A percentile compares a stretch with the other conserved stretches of the same genome.
Evolutionary conservation across 2,888 invertebrate genomes (phyloP).

Genomic region (Leucoma salicis): DNA sequence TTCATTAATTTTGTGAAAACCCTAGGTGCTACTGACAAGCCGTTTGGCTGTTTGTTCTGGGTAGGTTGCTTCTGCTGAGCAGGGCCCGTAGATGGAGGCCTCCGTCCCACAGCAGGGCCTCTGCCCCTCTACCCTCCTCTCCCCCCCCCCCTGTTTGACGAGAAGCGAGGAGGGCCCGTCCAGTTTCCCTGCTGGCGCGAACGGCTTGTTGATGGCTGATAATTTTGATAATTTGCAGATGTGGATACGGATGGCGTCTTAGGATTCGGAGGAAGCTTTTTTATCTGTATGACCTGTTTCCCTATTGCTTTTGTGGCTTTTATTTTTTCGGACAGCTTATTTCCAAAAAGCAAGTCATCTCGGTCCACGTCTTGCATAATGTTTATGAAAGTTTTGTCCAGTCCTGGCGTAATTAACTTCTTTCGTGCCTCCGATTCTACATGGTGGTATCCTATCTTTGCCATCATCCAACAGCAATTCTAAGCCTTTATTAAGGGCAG

Average conservation of each 20-base stretch:
- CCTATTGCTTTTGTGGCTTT: slow-evolving; percentile 6
- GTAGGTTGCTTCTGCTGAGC: not conserved
- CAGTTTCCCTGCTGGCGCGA: no score
- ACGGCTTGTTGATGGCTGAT: no score
- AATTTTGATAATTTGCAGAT: no score
- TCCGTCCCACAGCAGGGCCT: not conserved
- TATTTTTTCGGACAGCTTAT: slow-evolving; percentile 8
- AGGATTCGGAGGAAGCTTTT: not conserved
- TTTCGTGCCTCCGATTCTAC: slow-evolving; percentile 9
- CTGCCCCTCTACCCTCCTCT: not conserved
- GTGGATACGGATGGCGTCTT: no score
- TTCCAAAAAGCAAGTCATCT: slow-evolving; percentile 22
- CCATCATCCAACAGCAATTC: not conserved
- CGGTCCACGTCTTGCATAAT: slow-evolving; percentile 16
- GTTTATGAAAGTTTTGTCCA: slow-evolving; percentile 20
- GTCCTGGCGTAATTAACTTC: slow-evolving; percentile 14
- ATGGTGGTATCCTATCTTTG: slow-evolving; percentile 15
- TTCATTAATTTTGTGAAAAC: no score
- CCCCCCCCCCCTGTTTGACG: not conserved
- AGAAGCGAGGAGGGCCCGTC: no score
- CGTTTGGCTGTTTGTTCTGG: slow-evolving; percentile 11
- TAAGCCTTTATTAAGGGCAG: slow-evolving; percentile 7
- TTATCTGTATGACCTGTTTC: slow-evolving; percentile 9
- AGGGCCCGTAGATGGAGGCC: not conserved
- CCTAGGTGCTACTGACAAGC: slow-evolving; percentile 10